phyloP scores from a whole-genome alignment of 2,888 invertebrate genomes.

The Bellardia bayeri region DNA sequence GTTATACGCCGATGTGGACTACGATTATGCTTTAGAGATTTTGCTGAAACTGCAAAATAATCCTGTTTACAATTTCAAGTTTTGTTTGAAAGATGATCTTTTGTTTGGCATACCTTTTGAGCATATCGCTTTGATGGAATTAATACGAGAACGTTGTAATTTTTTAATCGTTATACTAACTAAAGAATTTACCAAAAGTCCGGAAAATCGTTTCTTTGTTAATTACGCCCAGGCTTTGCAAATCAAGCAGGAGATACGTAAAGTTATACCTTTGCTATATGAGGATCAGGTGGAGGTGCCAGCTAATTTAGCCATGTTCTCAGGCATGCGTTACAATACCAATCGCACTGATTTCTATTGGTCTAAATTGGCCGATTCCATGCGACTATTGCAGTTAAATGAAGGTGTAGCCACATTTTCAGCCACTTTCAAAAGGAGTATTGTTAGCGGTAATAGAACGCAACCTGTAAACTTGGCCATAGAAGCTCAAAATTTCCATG shows the following conservation, averaged over 20 bases:
- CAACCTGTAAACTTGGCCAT: not conserved
- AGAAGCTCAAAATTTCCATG: not conserved
- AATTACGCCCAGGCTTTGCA: conserved; percentile 92
- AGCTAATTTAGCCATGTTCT: conserved; percentile 87
- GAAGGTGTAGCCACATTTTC: not conserved
- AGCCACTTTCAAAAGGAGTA: not conserved
- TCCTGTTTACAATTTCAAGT: conserved; percentile 86
- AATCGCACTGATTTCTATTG: conserved; percentile 26
- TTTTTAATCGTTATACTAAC: conserved; percentile 92
- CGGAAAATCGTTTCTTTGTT: conserved; percentile 90
- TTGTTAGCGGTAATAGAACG: not conserved
- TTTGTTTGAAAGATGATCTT: conserved; percentile 91
- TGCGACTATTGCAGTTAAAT: not conserved
- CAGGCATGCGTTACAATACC: conserved; percentile 86
- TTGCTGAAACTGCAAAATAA: conserved; percentile 87
- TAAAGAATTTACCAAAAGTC: conserved; percentile 89
- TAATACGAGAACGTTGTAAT: conserved; percentile 91
- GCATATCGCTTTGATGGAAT: conserved; percentile 88
- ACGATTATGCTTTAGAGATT: conserved; percentile 88
- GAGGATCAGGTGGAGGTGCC: conserved; percentile 87
- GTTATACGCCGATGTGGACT: conserved; percentile 90
- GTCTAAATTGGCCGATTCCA: conserved; percentile 27
- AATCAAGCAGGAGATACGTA: conserved; percentile 88
- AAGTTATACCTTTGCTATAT: conserved; percentile 90
- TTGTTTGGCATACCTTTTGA: conserved; percentile 89